These are phyloP conservation scores for Arvicanthis niloticus DNA, from an alignment of 2,113 vertebrate species.

Conservation along the genomic window DNA sequence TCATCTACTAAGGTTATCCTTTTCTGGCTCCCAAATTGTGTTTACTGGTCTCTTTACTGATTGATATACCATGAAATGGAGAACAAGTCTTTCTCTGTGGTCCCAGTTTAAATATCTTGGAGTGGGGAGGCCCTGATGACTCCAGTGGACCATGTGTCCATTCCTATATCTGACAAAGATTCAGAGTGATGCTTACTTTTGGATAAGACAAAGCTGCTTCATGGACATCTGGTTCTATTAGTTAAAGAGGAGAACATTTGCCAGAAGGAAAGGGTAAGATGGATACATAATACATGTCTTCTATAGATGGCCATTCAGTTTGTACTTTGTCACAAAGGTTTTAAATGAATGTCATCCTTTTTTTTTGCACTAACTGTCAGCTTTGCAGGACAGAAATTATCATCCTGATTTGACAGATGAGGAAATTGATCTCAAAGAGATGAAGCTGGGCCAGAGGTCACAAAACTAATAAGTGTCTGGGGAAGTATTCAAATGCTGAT, in stretches of 20 bases:
- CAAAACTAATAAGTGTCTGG: neutral
- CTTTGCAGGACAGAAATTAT: slow-evolving; percentile 45
- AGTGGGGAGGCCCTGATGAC: neutral
- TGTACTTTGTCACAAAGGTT: neutral
- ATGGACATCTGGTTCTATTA: neutral
- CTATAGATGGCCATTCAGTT: neutral
- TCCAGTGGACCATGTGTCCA: neutral
- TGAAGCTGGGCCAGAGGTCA: neutral
- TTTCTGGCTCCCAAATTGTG: neutral
- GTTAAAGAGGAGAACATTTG: neutral
- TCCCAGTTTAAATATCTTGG: neutral
- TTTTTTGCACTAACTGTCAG: neutral
- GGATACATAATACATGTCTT: neutral
- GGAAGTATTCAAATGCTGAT: slow-evolving; percentile 42
- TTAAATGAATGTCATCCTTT: neutral
- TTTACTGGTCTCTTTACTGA: neutral
- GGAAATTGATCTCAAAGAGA: slow-evolving; percentile 8
- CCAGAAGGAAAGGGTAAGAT: neutral
- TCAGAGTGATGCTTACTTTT: neutral
- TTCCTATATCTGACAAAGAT: neutral
- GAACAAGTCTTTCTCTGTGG: neutral
- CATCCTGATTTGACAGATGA: slow-evolving; percentile 58
- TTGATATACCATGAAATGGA: neutral
- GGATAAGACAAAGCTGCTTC: neutral
- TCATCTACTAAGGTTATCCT: neutral